phyloP scores from a whole-genome alignment of 2,888 invertebrate genomes.

The Caenorhabditis sp. region DNA sequence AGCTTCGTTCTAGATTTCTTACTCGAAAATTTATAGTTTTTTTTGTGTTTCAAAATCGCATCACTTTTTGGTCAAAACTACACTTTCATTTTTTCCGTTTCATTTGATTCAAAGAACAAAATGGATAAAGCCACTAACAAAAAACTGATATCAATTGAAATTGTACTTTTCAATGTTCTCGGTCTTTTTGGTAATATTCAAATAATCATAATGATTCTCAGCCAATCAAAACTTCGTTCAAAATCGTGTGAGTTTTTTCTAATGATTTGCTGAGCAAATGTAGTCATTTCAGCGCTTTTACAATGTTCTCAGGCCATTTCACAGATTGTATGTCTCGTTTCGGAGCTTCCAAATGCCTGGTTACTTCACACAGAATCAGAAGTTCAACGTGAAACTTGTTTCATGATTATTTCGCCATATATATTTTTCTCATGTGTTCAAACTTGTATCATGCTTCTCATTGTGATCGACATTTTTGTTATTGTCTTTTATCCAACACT shows the following conservation, averaged over 20 bases:
- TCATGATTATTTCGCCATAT: constrained; percentile 14
- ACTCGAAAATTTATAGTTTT: no score
- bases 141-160: constrained; percentile 17
- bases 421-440: constrained; percentile 31
- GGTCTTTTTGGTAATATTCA: constrained; percentile 29
- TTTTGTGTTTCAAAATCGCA: no score
- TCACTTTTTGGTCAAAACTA: no score
- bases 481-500: constrained; percentile 22
- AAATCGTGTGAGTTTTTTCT: constrained; percentile 33
- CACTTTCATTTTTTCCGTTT: background rate
- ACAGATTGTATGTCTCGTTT: constrained; percentile 18
- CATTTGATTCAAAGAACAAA: background rate
- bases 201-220: constrained; percentile 12
- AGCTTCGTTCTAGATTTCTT: no score
- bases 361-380: constrained; percentile 17
- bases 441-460: constrained; percentile 23
- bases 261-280: no score
- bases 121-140: constrained; percentile 8
- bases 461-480: constrained; percentile 24
- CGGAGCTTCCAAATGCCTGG: constrained; percentile 19
- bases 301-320: constrained; percentile 20
- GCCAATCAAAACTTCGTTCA: constrained; percentile 6
- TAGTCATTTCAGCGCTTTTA: constrained; percentile 15
- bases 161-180: constrained; percentile 17
- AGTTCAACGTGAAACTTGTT: constrained; percentile 18